phyloP scores from a whole-genome alignment of 2,888 invertebrate genomes.

The Tenthredo notha region DNA sequence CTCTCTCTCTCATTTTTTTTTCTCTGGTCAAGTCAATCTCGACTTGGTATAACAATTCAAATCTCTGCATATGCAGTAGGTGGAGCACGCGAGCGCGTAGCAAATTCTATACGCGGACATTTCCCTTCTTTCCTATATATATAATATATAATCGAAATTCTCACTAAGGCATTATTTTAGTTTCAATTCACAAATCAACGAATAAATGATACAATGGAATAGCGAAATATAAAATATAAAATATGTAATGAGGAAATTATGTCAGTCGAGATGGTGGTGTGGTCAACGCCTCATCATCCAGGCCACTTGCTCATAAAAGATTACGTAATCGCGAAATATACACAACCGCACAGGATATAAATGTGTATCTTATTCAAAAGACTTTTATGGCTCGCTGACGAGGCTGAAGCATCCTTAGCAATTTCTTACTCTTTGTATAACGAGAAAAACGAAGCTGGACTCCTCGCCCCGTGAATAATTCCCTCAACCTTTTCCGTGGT shows the following conservation, averaged over 20 bases:
- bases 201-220: not conserved
- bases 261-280: not conserved
- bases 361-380: not conserved
- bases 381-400: slow-evolving; percentile 20
- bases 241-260: slow-evolving; percentile 4
- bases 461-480: not conserved
- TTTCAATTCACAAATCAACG: not conserved
- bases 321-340: slow-evolving; percentile 37
- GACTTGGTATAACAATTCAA: not conserved
- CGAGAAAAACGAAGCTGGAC: not conserved
- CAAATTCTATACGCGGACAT: not conserved
- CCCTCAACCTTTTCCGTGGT: not conserved
- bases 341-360: not conserved
- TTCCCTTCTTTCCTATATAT: not conserved
- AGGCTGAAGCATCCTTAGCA: not conserved
- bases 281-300: slow-evolving; percentile 29
- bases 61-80: not conserved
- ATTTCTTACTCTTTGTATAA: not conserved
- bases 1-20: not conserved
- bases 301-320: not conserved
- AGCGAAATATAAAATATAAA: not conserved
- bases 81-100: not conserved
- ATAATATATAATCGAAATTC: no score
- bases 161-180: not conserved
- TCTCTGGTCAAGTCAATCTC: not conserved